phyloP scores from a whole-genome alignment of 2,888 invertebrate genomes.

The Caenorhabditis angaria region DNA sequence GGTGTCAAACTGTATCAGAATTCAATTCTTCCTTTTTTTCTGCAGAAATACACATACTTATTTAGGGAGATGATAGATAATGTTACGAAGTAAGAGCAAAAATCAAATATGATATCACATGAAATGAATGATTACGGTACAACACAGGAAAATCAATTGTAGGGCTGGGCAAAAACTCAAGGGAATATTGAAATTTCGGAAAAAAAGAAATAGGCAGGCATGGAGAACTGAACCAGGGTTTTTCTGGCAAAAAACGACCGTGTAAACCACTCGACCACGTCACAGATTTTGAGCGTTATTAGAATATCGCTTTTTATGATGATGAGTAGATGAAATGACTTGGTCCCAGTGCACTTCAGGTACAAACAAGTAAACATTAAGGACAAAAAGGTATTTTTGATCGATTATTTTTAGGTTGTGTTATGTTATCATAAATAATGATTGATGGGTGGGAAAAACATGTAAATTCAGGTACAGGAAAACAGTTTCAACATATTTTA shows the following conservation, averaged over 20 bases:
- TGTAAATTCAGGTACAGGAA: no score
- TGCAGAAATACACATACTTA: no score
- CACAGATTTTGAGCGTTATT: no score
- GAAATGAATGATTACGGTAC: not conserved
- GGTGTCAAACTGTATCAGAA: not conserved
- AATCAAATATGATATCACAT: constrained; percentile 2
- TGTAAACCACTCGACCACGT: no score
- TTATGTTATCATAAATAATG: not conserved
- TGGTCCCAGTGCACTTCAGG: not conserved
- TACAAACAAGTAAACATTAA: not conserved
- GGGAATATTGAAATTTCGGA: no score
- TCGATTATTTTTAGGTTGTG: not conserved
- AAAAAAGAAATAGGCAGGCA: no score
- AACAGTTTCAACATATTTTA: no score
- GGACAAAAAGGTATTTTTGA: not conserved
- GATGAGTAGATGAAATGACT: not conserved
- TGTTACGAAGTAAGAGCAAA: constrained; percentile 2
- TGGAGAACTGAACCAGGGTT: no score
- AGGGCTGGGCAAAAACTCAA: no score
- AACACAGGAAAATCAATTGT: not conserved
- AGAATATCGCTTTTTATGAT: no score
- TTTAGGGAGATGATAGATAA: not conserved
- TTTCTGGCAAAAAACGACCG: no score
- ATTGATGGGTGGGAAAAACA: not conserved
- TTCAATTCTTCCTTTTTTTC: no score